These are phyloP conservation scores for Pardosa pseudoannulata DNA, from an alignment of 2,888 invertebrate genomes.

Conservation along the genomic window DNA sequence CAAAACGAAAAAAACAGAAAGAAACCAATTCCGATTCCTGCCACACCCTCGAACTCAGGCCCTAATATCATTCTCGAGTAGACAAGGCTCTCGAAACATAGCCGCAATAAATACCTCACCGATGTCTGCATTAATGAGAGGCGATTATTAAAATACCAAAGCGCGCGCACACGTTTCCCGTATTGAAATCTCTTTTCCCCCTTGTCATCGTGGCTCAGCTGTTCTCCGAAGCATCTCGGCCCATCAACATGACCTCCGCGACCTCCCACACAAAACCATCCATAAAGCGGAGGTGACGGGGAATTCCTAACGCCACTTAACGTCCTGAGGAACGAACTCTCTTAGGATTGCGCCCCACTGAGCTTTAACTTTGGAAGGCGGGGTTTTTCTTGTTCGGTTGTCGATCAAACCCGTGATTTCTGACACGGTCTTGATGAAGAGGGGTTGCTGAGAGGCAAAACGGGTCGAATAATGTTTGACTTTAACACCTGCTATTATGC, in stretches of 20 bases:
- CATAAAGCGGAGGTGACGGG: constrained; percentile 8
- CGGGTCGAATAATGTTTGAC: neutral
- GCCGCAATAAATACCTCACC: neutral
- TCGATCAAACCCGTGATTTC: constrained; percentile 43
- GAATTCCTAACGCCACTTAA: constrained; percentile 58
- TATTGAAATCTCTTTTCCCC: neutral
- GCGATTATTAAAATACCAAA: neutral
- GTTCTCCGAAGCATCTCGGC: neutral
- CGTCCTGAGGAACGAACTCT: neutral
- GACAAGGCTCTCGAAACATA: no score
- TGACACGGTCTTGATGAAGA: constrained; percentile 48
- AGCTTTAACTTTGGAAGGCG: constrained; percentile 41
- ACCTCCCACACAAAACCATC: constrained; percentile 16
- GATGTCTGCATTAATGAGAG: no score
- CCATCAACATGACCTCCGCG: constrained; percentile 52
- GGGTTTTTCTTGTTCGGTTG: constrained; percentile 28
- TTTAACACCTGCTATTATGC: constrained; percentile 46
- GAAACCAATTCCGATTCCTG: no score
- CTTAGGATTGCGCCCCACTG: constrained; percentile 39
- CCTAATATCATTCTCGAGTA: no score
- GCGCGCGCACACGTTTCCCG: neutral
- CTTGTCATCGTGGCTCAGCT: neutral
- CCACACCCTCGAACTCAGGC: no score
- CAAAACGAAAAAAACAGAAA: neutral
- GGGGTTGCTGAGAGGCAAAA: constrained; percentile 8